A percentile compares a stretch with the other conserved stretches of the same genome.
These are phyloP conservation scores for Taxidea taxus DNA, from an alignment of 2,113 vertebrate genomes.

Conservation along the genomic window DNA sequence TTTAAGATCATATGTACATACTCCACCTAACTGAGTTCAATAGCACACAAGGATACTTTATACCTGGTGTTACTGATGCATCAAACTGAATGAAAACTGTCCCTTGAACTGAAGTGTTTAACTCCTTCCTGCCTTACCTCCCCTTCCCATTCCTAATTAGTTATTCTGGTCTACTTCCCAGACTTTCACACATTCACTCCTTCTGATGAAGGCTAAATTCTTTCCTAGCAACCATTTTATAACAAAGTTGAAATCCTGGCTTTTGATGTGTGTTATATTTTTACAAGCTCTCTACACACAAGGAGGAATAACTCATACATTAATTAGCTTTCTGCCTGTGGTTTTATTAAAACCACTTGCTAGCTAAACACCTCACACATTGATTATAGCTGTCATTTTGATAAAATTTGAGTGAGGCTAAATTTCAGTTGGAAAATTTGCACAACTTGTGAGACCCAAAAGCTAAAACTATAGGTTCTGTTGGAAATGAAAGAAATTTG, in stretches of 20 bases:
- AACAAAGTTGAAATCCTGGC: neutral
- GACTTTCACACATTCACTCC: neutral
- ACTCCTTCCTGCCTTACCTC: neutral
- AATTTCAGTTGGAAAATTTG: conserved; percentile 38
- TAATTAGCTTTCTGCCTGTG: conserved; percentile 25
- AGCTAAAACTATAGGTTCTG: neutral
- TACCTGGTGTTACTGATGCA: neutral
- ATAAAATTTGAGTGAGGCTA: conserved; percentile 19
- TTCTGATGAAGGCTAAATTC: neutral
- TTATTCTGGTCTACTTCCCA: neutral
- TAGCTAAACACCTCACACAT: conserved; percentile 16
- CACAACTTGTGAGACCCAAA: neutral
- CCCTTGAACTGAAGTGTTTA: neutral
- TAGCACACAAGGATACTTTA: neutral
- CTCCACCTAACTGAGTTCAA: neutral
- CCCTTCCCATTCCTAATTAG: neutral
- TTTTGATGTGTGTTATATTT: conserved; percentile 5
- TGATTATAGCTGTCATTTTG: conserved; percentile 31
- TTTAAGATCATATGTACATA: neutral
- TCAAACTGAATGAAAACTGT: neutral
- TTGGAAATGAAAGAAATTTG: conserved; percentile 3
- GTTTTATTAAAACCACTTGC: conserved; percentile 4
- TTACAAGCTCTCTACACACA: neutral
- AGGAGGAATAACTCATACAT: neutral
- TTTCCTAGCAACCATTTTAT: neutral